A percentile compares a stretch with the other conserved stretches of the same genome.
Evolutionary conservation across 2,888 invertebrate genomes (phyloP).

Genomic region (Leptopilina drosophilae): DNA sequence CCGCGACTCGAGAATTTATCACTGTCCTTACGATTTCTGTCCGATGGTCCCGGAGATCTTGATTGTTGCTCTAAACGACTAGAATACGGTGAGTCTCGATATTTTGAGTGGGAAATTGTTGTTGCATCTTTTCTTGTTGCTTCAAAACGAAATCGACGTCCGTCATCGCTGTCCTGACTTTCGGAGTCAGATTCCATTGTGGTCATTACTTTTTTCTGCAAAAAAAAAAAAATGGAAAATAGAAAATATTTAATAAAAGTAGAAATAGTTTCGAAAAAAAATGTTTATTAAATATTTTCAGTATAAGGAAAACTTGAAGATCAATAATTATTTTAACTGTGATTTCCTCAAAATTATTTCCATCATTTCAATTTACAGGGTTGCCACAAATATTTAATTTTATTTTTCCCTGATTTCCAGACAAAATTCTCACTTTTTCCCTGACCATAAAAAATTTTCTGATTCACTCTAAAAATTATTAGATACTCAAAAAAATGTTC

Average conservation of each 20-base stretch:
- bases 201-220: conserved; percentile 65
- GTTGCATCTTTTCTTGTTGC: conserved; percentile 62
- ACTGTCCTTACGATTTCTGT: conserved; percentile 43
- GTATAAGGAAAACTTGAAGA: too few relatives aligned
- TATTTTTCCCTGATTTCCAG: too few relatives aligned
- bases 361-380: too few relatives aligned
- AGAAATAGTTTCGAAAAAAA: neutral
- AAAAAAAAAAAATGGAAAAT: conserved; percentile 50
- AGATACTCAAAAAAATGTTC: too few relatives aligned
- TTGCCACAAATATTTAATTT: too few relatives aligned
- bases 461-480: too few relatives aligned
- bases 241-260: conserved; percentile 36
- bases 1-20: neutral
- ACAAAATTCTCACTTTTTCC: too few relatives aligned
- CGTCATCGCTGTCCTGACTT: conserved; percentile 74
- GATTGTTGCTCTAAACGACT: conserved; percentile 30
- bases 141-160: conserved; percentile 72
- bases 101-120: conserved; percentile 40
- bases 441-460: too few relatives aligned
- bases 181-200: conserved; percentile 73
- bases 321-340: too few relatives aligned
- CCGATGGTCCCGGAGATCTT: conserved; percentile 52
- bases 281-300: too few relatives aligned
- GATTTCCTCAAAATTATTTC: too few relatives aligned
- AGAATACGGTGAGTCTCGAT: conserved; percentile 44